These are phyloP conservation scores for Zosterops pallidus DNA, from an alignment of 2,113 vertebrate genomes.

Conservation along the genomic window DNA sequence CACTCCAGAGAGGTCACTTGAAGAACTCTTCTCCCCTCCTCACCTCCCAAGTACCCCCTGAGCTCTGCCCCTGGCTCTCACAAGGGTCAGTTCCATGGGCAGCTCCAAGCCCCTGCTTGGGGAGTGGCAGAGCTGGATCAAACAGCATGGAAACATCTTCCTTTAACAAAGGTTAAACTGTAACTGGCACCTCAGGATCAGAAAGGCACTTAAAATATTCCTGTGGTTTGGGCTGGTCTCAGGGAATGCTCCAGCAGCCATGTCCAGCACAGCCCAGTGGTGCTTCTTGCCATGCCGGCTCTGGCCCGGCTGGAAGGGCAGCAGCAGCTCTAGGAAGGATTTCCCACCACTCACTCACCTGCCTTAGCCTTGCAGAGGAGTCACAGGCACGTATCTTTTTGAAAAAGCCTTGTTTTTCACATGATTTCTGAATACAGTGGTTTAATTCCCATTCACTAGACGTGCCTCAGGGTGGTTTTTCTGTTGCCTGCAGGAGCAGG, in stretches of 20 bases:
- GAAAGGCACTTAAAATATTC: conserved; percentile 44
- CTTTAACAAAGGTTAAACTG: neutral
- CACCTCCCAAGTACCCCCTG: neutral
- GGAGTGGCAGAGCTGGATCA: neutral
- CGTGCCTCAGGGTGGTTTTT: neutral
- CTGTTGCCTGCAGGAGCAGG: neutral
- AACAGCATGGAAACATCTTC: neutral
- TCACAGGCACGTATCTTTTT: neutral
- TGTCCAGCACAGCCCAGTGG: neutral
- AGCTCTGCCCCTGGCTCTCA: rapidly evolving
- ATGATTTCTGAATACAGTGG: neutral
- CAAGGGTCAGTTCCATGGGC: neutral
- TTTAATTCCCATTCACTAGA: neutral
- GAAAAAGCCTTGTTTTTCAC: neutral
- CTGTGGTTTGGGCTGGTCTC: neutral
- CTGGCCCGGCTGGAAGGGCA: neutral
- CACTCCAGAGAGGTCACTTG: rapidly evolving
- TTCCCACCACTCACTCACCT: neutral
- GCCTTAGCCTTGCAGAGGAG: neutral
- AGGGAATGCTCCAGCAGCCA: neutral
- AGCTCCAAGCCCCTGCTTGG: neutral
- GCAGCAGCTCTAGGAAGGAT: neutral
- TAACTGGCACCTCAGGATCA: neutral
- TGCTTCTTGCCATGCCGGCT: neutral
- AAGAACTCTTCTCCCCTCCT: neutral